A percentile compares a stretch with the other conserved stretches of the same genome.
Evolutionary conservation across 1,140 invertebrate species (phyloP).

Genomic region (Mizuhopecten yessoensis): DNA sequence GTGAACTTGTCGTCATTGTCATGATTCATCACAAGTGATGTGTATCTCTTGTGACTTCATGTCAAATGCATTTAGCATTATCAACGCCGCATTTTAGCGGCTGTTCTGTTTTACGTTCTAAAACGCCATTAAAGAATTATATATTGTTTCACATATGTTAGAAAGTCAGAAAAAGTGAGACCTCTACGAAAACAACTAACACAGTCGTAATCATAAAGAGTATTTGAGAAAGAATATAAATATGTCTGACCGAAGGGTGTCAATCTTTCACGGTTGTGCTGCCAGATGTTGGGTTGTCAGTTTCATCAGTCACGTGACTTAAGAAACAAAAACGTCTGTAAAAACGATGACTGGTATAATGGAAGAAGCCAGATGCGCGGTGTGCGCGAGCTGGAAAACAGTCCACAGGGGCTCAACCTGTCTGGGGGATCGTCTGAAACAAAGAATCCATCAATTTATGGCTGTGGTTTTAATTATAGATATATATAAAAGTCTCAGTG

Average conservation of each 20-base stretch:
- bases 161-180: neutral
- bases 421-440: neutral
- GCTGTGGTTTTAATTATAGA: neutral
- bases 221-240: neutral
- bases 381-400: neutral
- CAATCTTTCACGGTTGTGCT: neutral
- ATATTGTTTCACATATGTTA: neutral
- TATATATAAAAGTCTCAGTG: neutral
- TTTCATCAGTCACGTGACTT: neutral
- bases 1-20: too few relatives aligned
- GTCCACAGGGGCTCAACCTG: neutral
- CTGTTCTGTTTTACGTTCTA: neutral
- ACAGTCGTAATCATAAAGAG: neutral
- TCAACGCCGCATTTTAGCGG: neutral
- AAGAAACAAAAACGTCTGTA: neutral
- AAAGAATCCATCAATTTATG: neutral
- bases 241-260: neutral
- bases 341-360: neutral
- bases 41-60: neutral
- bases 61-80: neutral
- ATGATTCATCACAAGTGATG: too few relatives aligned
- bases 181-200: too few relatives aligned
- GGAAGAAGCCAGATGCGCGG: neutral
- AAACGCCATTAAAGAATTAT: neutral
- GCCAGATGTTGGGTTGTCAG: neutral